A percentile compares a stretch with the other conserved stretches of the same genome.
phyloP scores from a whole-genome alignment of 2,888 invertebrate species.

The Eristalis pertinax region DNA sequence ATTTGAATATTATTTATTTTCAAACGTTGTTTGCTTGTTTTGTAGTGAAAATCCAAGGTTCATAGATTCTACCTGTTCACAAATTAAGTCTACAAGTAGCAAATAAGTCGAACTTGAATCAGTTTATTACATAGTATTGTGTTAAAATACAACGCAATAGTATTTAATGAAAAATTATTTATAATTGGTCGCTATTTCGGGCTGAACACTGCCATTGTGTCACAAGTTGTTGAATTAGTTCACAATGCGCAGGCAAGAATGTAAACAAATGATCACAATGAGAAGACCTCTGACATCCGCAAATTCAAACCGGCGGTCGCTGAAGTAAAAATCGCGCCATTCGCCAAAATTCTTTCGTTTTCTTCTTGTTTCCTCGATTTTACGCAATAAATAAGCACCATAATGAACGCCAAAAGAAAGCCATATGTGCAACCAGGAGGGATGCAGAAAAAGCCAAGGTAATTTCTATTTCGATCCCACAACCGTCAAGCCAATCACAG shows the following conservation, averaged over 20 bases:
- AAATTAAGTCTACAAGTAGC: too few species aligned
- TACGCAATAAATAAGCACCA: neutral
- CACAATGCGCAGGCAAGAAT: conserved; percentile 15
- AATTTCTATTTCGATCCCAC: conserved; percentile 7
- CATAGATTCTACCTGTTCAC: neutral
- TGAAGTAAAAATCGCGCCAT: conserved; percentile 41
- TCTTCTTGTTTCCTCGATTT: neutral
- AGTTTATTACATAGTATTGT: too few species aligned
- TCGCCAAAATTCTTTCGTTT: neutral
- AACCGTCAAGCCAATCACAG: neutral
- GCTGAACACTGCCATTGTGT: neutral
- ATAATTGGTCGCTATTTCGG: neutral
- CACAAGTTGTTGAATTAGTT: neutral
- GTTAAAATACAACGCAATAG: too few species aligned
- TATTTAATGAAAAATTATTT: too few species aligned
- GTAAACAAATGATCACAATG: conserved; percentile 46
- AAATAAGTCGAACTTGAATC: too few species aligned
- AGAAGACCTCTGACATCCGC: conserved; percentile 19
- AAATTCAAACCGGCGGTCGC: conserved; percentile 38
- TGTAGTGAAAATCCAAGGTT: neutral
- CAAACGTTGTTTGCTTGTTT: neutral
- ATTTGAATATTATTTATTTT: neutral
- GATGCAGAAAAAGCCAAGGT: conserved; percentile 76
- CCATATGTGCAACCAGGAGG: conserved; percentile 38
- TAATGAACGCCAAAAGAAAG: conserved; percentile 67